Evolutionary conservation across 2,797 vertebrate species (phyloP).

Genomic region (Helostoma temminkii): DNA sequence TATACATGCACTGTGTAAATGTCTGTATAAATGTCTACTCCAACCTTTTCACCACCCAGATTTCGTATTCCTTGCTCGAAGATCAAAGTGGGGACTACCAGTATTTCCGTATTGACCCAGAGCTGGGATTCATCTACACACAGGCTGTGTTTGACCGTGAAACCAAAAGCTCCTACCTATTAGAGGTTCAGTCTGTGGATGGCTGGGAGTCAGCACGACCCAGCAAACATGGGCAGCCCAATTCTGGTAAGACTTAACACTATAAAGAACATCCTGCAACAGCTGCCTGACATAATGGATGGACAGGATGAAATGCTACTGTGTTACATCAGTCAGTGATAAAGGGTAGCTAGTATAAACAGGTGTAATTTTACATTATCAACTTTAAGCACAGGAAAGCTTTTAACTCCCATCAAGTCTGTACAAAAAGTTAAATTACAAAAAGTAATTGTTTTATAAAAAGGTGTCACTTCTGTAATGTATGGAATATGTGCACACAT

Average conservation of each 20-base stretch:
- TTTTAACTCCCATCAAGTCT: neutral
- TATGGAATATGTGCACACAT: neutral
- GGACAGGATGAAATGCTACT: neutral
- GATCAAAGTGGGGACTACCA: conserved; percentile 89
- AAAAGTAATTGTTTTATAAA: neutral
- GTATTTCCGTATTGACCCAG: conserved; percentile 87
- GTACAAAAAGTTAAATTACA: neutral
- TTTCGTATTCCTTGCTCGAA: conserved; percentile 90
- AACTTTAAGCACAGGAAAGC: neutral
- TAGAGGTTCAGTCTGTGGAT: conserved; percentile 91
- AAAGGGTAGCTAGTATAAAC: neutral
- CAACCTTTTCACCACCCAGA: conserved; percentile 71
- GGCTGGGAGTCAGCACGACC: conserved; percentile 90
- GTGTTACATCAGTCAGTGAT: neutral
- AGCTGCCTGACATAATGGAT: neutral
- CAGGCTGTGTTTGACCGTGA: conserved; percentile 90
- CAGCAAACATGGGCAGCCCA: conserved; percentile 89
- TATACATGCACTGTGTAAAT: no score
- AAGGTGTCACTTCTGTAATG: neutral
- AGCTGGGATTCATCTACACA: conserved; percentile 88
- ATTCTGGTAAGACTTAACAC: conserved; percentile 82
- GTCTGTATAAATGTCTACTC: neutral
- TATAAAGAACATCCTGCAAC: neutral
- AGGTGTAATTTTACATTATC: neutral
- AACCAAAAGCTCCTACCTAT: conserved; percentile 89